phyloP scores from a whole-genome alignment of 2,888 invertebrate genomes.

The Deroplatys truncata region DNA sequence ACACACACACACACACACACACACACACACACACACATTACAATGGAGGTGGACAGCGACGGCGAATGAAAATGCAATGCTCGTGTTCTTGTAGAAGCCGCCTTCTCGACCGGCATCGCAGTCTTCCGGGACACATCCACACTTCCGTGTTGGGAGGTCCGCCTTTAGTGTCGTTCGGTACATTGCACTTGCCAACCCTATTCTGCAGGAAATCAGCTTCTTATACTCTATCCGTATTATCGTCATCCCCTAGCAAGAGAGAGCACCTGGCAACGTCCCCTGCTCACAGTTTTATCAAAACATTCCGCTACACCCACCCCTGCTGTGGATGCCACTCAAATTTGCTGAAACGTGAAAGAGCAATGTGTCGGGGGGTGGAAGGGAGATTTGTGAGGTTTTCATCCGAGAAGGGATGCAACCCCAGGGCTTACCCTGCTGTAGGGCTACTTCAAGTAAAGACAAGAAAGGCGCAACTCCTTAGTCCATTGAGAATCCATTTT shows the following conservation, averaged over 20 bases:
- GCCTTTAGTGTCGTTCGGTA: neutral
- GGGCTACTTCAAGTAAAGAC: neutral
- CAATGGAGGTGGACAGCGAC: too few relatives aligned
- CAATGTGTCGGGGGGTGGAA: neutral
- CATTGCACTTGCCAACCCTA: neutral
- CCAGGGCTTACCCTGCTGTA: neutral
- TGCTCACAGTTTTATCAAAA: conserved; percentile 20
- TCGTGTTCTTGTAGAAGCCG: too few relatives aligned
- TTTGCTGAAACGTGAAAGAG: conserved; percentile 21
- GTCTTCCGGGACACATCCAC: too few relatives aligned
- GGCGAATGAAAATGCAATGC: too few relatives aligned
- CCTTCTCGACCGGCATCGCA: too few relatives aligned
- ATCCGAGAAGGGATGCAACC: neutral
- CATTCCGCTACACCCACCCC: conserved; percentile 22
- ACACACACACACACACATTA: too few relatives aligned
- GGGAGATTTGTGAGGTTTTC: neutral
- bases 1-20: too few relatives aligned
- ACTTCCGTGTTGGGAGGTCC: neutral
- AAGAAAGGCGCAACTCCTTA: neutral
- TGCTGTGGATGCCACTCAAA: conserved; percentile 24
- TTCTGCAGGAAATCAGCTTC: conserved; percentile 27
- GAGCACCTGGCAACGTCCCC: neutral
- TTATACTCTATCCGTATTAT: conserved; percentile 11
- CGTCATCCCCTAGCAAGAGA: neutral
- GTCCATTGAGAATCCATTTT: neutral